A percentile compares a stretch with the other conserved stretches of the same genome.
Evolutionary conservation across 2,888 invertebrate species (phyloP).

Genomic region (Fragum fragum): DNA sequence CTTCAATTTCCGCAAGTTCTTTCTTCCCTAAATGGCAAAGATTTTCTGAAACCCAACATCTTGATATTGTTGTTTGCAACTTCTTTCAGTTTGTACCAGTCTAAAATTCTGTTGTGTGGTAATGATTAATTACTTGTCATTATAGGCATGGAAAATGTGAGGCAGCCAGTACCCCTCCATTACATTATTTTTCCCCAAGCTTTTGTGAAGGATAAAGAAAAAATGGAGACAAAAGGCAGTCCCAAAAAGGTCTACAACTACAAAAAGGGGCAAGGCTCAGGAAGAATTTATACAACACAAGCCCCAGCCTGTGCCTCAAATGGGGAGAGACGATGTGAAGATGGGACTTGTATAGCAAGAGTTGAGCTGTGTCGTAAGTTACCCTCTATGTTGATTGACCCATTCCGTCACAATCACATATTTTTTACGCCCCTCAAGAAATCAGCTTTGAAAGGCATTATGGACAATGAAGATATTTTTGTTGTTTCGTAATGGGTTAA

Average conservation of each 20-base stretch:
- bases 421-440: too few relatives aligned
- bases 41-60: not conserved
- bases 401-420: too few relatives aligned
- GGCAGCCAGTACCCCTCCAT: not conserved
- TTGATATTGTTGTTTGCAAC: too few relatives aligned
- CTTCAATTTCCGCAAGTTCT: not conserved
- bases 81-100: too few relatives aligned
- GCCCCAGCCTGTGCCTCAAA: constrained; percentile 34
- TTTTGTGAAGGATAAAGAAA: not conserved
- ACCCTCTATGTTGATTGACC: too few relatives aligned
- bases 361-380: constrained; percentile 78
- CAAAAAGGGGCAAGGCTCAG: constrained; percentile 19
- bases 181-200: not conserved
- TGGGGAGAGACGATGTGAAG: constrained; percentile 70
- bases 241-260: not conserved
- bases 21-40: not conserved
- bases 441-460: too few relatives aligned
- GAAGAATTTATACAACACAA: constrained; percentile 16
- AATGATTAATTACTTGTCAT: constrained; percentile 5
- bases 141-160: constrained; percentile 33
- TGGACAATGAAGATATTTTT: too few relatives aligned
- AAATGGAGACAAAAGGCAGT: not conserved
- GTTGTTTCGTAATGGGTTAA: too few relatives aligned
- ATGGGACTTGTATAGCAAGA: constrained; percentile 75
- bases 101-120: too few relatives aligned